These are phyloP conservation scores for Microhierax caerulescens DNA, from an alignment of 2,797 vertebrate genomes.

Conservation along the genomic window DNA sequence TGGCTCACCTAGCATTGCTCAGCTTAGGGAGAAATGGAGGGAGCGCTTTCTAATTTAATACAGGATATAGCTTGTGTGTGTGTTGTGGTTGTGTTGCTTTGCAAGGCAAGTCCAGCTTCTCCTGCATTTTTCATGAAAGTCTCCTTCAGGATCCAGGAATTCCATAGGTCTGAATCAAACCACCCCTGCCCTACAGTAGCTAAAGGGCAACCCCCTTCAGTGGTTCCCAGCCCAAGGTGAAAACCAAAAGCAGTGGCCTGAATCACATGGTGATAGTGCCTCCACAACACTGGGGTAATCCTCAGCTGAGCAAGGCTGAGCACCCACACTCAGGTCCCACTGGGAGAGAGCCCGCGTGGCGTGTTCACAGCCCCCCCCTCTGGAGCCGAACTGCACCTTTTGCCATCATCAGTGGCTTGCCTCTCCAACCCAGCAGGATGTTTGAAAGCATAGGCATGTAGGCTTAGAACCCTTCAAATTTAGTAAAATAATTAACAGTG, in stretches of 20 bases:
- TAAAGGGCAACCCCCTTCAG: neutral
- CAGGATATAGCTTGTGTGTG: neutral
- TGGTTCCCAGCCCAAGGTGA: neutral
- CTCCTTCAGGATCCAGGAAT: neutral
- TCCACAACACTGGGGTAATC: accelerated
- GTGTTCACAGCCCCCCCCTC: neutral
- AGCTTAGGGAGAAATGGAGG: neutral
- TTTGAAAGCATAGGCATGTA: neutral
- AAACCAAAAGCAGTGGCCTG: neutral
- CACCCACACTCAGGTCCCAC: neutral
- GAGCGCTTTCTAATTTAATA: neutral
- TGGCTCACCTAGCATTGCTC: neutral
- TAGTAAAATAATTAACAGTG: neutral
- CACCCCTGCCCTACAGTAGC: neutral
- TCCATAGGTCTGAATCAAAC: neutral
- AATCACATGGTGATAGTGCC: neutral
- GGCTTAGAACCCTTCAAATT: neutral
- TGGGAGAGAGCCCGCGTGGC: neutral
- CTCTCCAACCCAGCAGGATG: neutral
- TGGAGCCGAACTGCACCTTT: neutral
- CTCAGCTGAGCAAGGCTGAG: neutral
- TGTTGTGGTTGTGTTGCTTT: neutral
- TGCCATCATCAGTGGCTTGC: neutral
- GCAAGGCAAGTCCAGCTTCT: neutral
- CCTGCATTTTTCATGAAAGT: neutral